Conservation (phyloP, 2,797 vertebrate species). For the Malacoctenus gilli region DNA sequence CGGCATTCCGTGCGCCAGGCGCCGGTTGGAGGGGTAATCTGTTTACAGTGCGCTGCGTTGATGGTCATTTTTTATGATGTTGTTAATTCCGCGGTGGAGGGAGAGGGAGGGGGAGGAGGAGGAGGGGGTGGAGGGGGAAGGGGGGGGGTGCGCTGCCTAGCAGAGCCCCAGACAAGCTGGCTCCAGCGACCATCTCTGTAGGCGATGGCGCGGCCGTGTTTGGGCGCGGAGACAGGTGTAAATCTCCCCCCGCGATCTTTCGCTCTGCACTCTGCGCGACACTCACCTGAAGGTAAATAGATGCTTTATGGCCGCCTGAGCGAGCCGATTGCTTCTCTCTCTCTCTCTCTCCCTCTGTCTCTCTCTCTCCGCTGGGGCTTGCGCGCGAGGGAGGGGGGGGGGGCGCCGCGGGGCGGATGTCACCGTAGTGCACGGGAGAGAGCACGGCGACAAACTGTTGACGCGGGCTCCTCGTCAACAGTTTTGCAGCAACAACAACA, state of each 20-base stretch:
- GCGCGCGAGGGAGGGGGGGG: constrained; percentile 42
- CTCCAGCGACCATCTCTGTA: constrained; percentile 96
- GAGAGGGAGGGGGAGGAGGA: background rate
- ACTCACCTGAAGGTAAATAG: constrained; percentile 89
- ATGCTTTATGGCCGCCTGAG: constrained; percentile 83
- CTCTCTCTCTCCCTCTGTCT: too few relatives aligned
- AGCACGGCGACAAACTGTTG: too few relatives aligned
- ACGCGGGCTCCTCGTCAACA: too few relatives aligned
- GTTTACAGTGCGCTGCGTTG: constrained; percentile 79
- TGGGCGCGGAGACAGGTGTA: constrained; percentile 92
- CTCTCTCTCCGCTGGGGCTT: constrained; percentile 32
- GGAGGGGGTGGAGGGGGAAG: constrained; percentile 37
- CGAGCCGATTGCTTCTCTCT: constrained; percentile 64
- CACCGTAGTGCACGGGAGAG: constrained; percentile 38
- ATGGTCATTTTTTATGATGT: constrained; percentile 80
- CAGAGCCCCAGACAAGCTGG: constrained; percentile 91
- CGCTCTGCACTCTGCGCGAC: constrained; percentile 78
- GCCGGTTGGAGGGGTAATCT: constrained; percentile 70
- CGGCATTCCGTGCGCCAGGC: constrained; percentile 64
- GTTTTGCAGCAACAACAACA: too few relatives aligned
- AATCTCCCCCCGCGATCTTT: constrained; percentile 89
- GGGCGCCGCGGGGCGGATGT: constrained; percentile 26
- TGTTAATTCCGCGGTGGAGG: constrained; percentile 80
- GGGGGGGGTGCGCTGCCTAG: constrained; percentile 63
- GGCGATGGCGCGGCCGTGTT: constrained; percentile 84